These are phyloP conservation scores for Phaonia tiefii DNA, from an alignment of 2,888 invertebrate genomes.

Conservation along the genomic window DNA sequence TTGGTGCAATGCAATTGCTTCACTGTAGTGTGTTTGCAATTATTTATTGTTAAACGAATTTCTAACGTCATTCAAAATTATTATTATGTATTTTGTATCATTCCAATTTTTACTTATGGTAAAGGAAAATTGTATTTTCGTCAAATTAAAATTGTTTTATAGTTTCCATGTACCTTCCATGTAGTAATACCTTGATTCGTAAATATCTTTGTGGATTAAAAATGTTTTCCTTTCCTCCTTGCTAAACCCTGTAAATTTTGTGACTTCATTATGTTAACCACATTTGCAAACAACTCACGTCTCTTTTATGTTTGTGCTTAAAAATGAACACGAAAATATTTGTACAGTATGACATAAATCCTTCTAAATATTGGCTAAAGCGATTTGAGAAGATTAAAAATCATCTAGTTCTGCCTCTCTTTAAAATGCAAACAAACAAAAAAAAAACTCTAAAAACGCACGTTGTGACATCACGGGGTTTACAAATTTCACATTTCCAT, in stretches of 20 bases:
- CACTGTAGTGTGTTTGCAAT: no score
- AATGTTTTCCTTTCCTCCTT: background rate
- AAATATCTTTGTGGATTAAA: no score
- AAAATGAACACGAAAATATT: slow-evolving; percentile 58
- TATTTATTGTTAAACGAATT: no score
- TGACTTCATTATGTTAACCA: slow-evolving; percentile 66
- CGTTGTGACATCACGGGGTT: slow-evolving; percentile 61
- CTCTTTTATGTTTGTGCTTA: background rate
- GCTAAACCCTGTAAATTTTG: slow-evolving; percentile 60
- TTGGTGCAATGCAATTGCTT: no score
- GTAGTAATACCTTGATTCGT: no score
- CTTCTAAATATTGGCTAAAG: slow-evolving; percentile 80
- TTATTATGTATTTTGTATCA: no score
- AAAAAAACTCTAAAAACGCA: no score
- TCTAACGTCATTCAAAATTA: no score
- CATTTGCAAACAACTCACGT: slow-evolving; percentile 59
- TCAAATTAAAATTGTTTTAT: no score
- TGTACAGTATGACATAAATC: slow-evolving; percentile 78
- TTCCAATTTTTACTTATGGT: no score
- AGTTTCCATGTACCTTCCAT: no score
- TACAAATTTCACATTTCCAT: slow-evolving; percentile 35
- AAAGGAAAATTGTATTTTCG: no score
- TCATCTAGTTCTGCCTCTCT: slow-evolving; percentile 70
- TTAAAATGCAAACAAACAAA: slow-evolving; percentile 52
- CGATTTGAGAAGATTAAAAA: slow-evolving; percentile 80